A percentile compares a stretch with the other conserved stretches of the same genome.
Conservation (phyloP, 2,113 vertebrate species). For the Tursiops truncatus region DNA sequence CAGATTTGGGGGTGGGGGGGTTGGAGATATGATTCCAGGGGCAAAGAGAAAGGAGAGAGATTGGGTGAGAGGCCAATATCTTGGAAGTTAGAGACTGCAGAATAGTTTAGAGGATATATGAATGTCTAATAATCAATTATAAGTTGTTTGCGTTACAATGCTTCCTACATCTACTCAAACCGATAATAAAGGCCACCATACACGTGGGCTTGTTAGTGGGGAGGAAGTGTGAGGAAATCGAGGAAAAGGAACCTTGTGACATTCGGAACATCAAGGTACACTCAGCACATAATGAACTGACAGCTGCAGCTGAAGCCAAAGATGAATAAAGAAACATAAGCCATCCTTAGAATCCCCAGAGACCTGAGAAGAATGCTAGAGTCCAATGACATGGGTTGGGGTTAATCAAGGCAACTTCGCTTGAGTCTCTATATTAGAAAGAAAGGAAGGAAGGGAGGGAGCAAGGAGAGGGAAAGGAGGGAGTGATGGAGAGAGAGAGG, state of each 20-base stretch:
- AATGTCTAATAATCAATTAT: neutral
- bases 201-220: neutral
- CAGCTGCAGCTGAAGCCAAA: neutral
- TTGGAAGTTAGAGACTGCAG: neutral
- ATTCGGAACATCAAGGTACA: neutral
- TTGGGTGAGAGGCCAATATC: neutral
- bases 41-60: neutral
- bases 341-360: neutral
- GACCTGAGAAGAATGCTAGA: neutral
- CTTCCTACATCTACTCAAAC: neutral
- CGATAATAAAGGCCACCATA: neutral
- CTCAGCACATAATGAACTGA: neutral
- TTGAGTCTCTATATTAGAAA: neutral
- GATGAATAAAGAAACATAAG: neutral
- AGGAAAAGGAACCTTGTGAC: neutral
- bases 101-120: neutral
- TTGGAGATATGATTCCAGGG: neutral
- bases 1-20: neutral
- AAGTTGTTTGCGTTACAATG: neutral
- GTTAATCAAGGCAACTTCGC: neutral
- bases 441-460: too few species aligned
- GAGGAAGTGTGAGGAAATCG: neutral
- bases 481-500: neutral
- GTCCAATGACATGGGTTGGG: neutral
- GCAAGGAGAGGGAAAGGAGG: fast-evolving